These are phyloP conservation scores for Andrena fulva DNA, from an alignment of 2,888 invertebrate genomes.

Conservation along the genomic window DNA sequence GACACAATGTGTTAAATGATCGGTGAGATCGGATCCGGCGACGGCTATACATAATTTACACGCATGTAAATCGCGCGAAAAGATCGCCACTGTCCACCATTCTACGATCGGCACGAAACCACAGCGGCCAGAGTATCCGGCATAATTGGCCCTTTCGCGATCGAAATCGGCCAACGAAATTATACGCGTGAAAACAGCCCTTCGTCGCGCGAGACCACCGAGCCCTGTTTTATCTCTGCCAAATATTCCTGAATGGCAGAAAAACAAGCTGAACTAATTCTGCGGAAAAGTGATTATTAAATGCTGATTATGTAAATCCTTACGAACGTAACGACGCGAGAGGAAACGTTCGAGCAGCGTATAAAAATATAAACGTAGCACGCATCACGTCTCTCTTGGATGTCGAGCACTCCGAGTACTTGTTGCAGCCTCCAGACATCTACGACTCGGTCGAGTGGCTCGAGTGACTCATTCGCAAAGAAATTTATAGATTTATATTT, in stretches of 20 bases:
- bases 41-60: slow-evolving; percentile 40
- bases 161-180: slow-evolving; percentile 33
- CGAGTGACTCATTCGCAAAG: slow-evolving; percentile 40
- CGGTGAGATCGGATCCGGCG: neutral
- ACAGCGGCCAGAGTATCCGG: slow-evolving; percentile 1
- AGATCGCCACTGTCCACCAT: slow-evolving; percentile 34
- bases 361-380: slow-evolving; percentile 24
- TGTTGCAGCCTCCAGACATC: slow-evolving; percentile 8
- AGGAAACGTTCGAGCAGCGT: neutral
- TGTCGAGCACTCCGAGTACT: slow-evolving; percentile 7
- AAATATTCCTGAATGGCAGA: too few relatives aligned
- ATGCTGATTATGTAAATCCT: too few relatives aligned
- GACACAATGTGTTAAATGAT: slow-evolving; percentile 12
- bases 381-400: neutral
- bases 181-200: slow-evolving; percentile 35
- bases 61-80: slow-evolving; percentile 41
- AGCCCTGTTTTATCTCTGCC: neutral
- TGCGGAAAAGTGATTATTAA: too few relatives aligned
- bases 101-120: slow-evolving; percentile 36
- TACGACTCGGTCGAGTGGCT: slow-evolving; percentile 26
- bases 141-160: slow-evolving; percentile 41
- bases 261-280: too few relatives aligned
- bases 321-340: too few relatives aligned
- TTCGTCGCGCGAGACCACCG: neutral
- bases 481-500: slow-evolving; percentile 9